Evolutionary conservation across 2,113 vertebrate species (phyloP).

Genomic region (Holacanthus passer): DNA sequence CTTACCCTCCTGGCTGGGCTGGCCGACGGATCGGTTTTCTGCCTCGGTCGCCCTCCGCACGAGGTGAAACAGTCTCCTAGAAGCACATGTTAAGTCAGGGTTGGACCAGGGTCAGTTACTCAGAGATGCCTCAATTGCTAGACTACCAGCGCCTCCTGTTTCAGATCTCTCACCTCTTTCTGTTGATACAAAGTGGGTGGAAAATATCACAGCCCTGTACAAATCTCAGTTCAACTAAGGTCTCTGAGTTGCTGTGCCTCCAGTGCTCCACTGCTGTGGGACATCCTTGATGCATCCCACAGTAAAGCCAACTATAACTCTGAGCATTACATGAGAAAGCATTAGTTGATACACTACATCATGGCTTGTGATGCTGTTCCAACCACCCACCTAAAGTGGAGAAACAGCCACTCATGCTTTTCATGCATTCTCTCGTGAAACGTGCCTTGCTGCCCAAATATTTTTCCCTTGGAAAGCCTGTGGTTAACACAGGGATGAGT

Average conservation of each 20-base stretch:
- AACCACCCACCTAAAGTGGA: constrained; percentile 75
- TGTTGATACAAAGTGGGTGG: constrained; percentile 71
- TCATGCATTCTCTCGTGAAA: constrained; percentile 79
- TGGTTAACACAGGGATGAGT: constrained; percentile 82
- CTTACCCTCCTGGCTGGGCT: constrained; percentile 55
- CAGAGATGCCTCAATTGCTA: constrained; percentile 33
- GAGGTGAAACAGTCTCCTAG: constrained; percentile 50
- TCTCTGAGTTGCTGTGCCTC: constrained; percentile 39
- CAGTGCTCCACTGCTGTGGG: constrained; percentile 25
- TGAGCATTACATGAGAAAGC: constrained; percentile 40
- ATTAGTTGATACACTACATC: constrained; percentile 58
- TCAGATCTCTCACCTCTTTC: constrained; percentile 35
- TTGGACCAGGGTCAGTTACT: constrained; percentile 55
- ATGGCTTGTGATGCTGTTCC: constrained; percentile 61
- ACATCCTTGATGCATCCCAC: constrained; percentile 33
- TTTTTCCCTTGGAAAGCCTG: constrained; percentile 79
- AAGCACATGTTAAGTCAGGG: constrained; percentile 50
- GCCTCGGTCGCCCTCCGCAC: constrained; percentile 49
- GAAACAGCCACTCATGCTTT: constrained; percentile 75
- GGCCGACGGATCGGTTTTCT: constrained; percentile 49
- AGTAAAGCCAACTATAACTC: constrained; percentile 7
- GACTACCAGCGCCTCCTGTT: constrained; percentile 23
- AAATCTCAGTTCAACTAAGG: constrained; percentile 72
- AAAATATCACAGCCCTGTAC: constrained; percentile 70
- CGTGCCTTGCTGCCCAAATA: constrained; percentile 75